Base-by-base conservation (phyloP, 2,888 invertebrate genomes). In the Gastracanthus pulcherrimus region DNA sequence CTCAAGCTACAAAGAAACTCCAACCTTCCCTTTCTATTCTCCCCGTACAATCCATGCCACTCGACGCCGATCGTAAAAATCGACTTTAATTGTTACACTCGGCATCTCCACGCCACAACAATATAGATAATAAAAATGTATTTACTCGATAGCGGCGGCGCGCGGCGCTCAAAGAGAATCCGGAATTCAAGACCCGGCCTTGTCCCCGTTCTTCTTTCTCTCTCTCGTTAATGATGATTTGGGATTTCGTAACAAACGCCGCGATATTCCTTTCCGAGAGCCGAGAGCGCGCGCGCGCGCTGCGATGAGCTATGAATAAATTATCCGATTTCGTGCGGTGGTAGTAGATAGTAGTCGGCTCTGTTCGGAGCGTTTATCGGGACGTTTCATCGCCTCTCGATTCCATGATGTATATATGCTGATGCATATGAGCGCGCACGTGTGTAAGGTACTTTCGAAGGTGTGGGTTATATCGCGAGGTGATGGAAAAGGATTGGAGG, bases 291-390 rank as follows among this genome's bases (percentile, higher is more conserved):
- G 45, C 45, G 45, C 16, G 3, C 45, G 34, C n/a, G 36, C 34
- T 16, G 13, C 62, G 51, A 75, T 41, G 64, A 48, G 67, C 76
- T 58, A 41, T 34, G 76, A 76, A 76, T 76, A 81, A 76, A 81
- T 66, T 76, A 72, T 76, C 64, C 11, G 64, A 45, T 69, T 74
- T 69, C 58, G 55, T 11, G 13, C 6, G 51, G 55, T 23, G 55
- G 23, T 55, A 55, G 23, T 13, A 4, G 2, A 23, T 23, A 51
- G n/a, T n/a, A n/a, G n/a, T n/a, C 51, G 51, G 19, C 19, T 6
- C 2, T 23, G 55, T 6, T 9, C 7, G 3, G n/a, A n/a, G n/a
- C n/a, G 13, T 19, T 51, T 51, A 51, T 51, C 51, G 51, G 9
- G 51, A 51, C 7, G 51, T 51, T 51, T n/a, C 51, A 51, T 51